Conservation (phyloP, 2,888 invertebrate species). For the Trachelus troglodyta region DNA sequence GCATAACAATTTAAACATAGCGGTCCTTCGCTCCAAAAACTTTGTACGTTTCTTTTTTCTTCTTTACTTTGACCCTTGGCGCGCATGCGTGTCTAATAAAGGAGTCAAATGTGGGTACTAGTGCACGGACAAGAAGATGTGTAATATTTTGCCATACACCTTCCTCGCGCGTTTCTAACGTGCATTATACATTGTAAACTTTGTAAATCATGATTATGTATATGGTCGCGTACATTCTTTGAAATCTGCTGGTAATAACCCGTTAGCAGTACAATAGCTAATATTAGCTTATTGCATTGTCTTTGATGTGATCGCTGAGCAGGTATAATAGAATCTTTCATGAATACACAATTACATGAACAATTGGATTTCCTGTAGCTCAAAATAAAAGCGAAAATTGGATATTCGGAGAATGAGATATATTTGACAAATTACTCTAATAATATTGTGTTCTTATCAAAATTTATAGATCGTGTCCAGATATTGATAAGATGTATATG, state of each 20-base stretch:
- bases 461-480: constrained; percentile 51
- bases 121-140: background rate
- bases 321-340: background rate
- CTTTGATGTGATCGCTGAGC: background rate
- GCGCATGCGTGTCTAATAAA: background rate
- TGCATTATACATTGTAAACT: constrained; percentile 19
- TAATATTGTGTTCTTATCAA: constrained; percentile 16
- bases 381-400: background rate
- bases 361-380: background rate
- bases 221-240: constrained; percentile 20
- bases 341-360: background rate
- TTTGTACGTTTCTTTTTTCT: constrained; percentile 12
- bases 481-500: constrained; percentile 56
- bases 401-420: background rate
- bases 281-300: constrained; percentile 21
- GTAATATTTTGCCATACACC: background rate
- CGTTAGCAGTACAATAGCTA: constrained; percentile 19
- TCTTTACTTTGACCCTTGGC: background rate
- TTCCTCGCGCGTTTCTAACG: constrained; percentile 15
- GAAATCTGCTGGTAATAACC: constrained; percentile 27
- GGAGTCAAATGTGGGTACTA: background rate
- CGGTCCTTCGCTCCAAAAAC: background rate
- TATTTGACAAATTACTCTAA: background rate
- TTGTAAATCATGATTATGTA: constrained; percentile 19
- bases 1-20: background rate